Evolutionary conservation across 2,113 vertebrate species (phyloP).

Genomic region (Platichthys flesus): DNA sequence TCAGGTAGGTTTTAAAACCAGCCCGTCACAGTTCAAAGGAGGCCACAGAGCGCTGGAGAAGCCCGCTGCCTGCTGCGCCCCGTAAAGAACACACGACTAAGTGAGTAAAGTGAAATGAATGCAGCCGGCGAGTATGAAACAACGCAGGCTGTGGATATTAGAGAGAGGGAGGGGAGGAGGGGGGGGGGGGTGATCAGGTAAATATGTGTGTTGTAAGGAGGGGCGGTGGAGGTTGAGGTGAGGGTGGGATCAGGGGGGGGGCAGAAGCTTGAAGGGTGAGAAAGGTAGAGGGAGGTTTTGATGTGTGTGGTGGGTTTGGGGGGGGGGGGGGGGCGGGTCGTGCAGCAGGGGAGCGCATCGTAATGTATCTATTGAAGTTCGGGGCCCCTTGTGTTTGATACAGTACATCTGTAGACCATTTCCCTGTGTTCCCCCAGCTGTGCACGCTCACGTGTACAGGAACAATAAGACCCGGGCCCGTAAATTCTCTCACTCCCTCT

Average conservation of each 20-base stretch:
- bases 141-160: conserved; percentile 57
- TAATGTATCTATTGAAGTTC: conserved; percentile 80
- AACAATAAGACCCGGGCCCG: conserved; percentile 68
- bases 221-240: background rate
- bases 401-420: conserved; percentile 80
- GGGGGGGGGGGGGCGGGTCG: conserved; percentile 40
- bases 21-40: conserved; percentile 69
- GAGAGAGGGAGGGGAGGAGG: background rate
- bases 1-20: conserved; percentile 55
- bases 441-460: conserved; percentile 76
- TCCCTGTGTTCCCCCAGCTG: conserved; percentile 73
- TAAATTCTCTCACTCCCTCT: conserved; percentile 67
- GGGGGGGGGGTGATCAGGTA: background rate
- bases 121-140: conserved; percentile 35
- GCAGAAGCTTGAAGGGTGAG: conserved; percentile 71
- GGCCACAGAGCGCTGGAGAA: conserved; percentile 52
- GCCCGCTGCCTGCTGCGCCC: conserved; percentile 68
- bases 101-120: background rate
- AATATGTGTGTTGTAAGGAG: conserved; percentile 7
- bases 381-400: conserved; percentile 71
- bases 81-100: conserved; percentile 53
- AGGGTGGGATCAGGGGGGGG: background rate
- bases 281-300: conserved; percentile 73
- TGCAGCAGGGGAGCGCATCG: conserved; percentile 67
- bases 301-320: conserved; percentile 38